A percentile compares a stretch with the other conserved stretches of the same genome.
These are phyloP conservation scores for Heliconius eleuchia DNA, from an alignment of 1,140 invertebrate species.

Conservation along the genomic window DNA sequence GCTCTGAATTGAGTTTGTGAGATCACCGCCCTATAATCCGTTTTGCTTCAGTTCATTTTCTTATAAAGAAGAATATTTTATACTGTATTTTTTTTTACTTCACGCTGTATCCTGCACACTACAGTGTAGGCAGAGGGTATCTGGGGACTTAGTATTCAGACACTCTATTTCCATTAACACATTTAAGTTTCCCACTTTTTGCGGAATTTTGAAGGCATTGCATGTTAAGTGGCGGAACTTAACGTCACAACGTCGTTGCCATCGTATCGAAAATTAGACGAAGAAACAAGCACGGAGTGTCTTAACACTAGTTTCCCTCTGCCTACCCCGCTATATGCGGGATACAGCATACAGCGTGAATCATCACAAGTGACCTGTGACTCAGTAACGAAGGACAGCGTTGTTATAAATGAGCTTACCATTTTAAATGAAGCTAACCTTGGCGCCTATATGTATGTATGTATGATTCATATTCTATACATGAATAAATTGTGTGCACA, in stretches of 20 bases:
- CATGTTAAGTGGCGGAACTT: not conserved
- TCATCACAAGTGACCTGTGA: not conserved
- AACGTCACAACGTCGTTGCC: not conserved
- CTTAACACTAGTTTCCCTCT: not conserved
- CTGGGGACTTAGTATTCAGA: too few species aligned
- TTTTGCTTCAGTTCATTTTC: not conserved
- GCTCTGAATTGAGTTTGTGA: not conserved
- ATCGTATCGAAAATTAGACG: not conserved
- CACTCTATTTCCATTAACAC: too few species aligned
- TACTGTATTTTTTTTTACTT: too few species aligned
- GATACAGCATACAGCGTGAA: not conserved
- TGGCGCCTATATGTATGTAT: not conserved
- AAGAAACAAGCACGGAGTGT: not conserved
- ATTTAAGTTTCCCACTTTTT: too few species aligned
- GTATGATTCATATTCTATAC: not conserved
- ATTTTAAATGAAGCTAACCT: conserved; percentile 11
- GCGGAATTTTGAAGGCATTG: too few species aligned
- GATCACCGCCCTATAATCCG: not conserved
- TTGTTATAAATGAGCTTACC: not conserved
- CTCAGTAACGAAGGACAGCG: not conserved
- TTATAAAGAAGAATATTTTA: too few species aligned
- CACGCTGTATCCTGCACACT: too few species aligned
- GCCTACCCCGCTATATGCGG: not conserved
- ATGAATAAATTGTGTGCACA: not conserved
- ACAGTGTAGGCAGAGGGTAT: too few species aligned